Conservation (phyloP, 2,888 invertebrate genomes). For the Spialia ferax region DNA sequence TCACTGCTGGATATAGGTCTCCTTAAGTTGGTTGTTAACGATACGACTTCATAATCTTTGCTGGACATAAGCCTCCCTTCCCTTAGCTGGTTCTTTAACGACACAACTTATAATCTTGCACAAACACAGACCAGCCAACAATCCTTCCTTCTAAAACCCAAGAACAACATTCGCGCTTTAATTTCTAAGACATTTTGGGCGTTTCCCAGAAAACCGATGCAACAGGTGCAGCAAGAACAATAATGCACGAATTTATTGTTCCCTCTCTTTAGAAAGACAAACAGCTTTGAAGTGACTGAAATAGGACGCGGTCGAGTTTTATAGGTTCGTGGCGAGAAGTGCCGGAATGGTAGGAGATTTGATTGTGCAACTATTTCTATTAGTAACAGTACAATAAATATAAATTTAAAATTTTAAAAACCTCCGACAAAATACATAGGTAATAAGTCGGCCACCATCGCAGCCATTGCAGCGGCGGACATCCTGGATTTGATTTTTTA, state of each 20-base stretch:
- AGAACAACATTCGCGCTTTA: neutral
- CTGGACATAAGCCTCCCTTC: too few relatives aligned
- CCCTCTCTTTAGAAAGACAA: slow-evolving; percentile 44
- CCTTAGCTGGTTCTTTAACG: too few relatives aligned
- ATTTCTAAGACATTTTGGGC: slow-evolving; percentile 30
- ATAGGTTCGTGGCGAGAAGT: slow-evolving; percentile 23
- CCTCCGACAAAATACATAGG: too few relatives aligned
- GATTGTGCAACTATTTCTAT: slow-evolving; percentile 2
- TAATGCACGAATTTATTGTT: slow-evolving; percentile 50
- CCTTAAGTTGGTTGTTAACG: too few relatives aligned
- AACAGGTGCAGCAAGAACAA: slow-evolving; percentile 35
- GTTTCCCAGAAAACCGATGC: slow-evolving; percentile 24
- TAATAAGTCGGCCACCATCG: too few relatives aligned
- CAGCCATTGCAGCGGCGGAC: too few relatives aligned
- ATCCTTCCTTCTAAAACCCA: neutral
- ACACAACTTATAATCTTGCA: neutral
- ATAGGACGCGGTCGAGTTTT: slow-evolving; percentile 47
- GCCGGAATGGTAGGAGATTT: neutral
- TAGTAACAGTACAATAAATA: too few relatives aligned
- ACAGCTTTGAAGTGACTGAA: slow-evolving; percentile 54
- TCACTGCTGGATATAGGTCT: too few relatives aligned
- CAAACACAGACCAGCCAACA: neutral
- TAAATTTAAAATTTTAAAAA: neutral
- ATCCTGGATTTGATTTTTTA: too few relatives aligned
- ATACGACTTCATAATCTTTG: too few relatives aligned